Conservation (phyloP, 2,113 vertebrate species). For the Onychostoma macrolepis region DNA sequence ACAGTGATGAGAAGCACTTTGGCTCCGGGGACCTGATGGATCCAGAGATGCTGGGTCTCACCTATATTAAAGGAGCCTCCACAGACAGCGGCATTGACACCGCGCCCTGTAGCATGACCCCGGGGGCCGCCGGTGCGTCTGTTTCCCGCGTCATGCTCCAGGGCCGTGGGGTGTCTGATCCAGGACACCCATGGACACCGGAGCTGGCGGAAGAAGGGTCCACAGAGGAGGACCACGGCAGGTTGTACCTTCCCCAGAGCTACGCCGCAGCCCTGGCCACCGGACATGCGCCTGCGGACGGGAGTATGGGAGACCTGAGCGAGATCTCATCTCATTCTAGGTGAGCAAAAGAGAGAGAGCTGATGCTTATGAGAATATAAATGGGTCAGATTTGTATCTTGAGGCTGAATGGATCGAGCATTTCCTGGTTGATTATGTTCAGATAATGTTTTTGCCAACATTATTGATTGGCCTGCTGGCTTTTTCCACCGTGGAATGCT, state of each 20-base stretch:
- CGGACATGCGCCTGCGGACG: constrained; percentile 74
- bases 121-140: constrained; percentile 70
- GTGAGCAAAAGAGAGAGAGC: constrained; percentile 64
- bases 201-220: constrained; percentile 71
- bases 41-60: constrained; percentile 88
- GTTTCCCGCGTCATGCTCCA: constrained; percentile 81
- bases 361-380: neutral
- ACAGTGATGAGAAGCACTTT: constrained; percentile 94
- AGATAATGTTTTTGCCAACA: neutral
- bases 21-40: constrained; percentile 95
- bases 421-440: neutral
- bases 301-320: constrained; percentile 90
- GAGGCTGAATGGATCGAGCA: neutral
- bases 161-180: constrained; percentile 74
- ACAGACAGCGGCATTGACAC: constrained; percentile 96
- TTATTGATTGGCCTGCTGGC: neutral
- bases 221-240: constrained; percentile 80
- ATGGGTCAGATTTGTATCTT: neutral
- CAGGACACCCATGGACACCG: constrained; percentile 78
- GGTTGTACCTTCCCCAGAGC: constrained; percentile 82
- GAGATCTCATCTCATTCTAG: constrained; percentile 93
- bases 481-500: neutral
- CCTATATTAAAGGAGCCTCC: constrained; percentile 92
- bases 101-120: constrained; percentile 85
- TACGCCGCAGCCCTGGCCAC: constrained; percentile 78